phyloP scores from a whole-genome alignment of 2,113 vertebrate genomes.

The Phalacrocorax carbo region DNA sequence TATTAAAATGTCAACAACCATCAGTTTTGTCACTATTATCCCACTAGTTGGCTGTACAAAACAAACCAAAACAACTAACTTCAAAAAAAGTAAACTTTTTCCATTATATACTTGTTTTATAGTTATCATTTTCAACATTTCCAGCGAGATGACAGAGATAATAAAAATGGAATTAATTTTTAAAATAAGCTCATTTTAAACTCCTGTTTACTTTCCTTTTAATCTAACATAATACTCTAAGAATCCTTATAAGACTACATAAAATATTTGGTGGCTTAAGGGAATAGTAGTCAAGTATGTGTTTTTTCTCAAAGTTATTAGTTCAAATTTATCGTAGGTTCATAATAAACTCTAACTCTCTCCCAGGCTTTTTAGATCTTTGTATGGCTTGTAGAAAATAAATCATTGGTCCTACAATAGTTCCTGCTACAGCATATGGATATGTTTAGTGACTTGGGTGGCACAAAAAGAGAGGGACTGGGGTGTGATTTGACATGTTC shows the following conservation, averaged over 20 bases:
- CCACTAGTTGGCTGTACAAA: neutral
- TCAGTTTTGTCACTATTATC: neutral
- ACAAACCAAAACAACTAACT: neutral
- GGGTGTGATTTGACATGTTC: neutral
- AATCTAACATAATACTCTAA: conserved; percentile 6
- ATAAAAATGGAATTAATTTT: neutral
- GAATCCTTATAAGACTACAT: neutral
- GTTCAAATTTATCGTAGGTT: neutral
- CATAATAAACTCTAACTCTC: neutral
- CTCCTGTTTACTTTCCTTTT: neutral
- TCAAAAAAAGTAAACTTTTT: neutral
- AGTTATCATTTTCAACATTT: neutral
- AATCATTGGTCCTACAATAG: neutral
- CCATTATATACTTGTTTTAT: neutral
- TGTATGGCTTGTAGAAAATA: neutral
- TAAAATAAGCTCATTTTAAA: neutral
- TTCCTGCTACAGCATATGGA: neutral
- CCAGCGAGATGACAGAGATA: neutral
- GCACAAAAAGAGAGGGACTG: neutral
- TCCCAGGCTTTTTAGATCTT: neutral
- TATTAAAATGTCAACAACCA: neutral
- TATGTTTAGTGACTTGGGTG: neutral
- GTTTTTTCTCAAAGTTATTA: neutral
- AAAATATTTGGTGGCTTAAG: neutral
- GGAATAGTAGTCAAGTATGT: neutral